Base-by-base conservation (phyloP, 2,888 invertebrate species). In the Calliopum simillimum region DNA sequence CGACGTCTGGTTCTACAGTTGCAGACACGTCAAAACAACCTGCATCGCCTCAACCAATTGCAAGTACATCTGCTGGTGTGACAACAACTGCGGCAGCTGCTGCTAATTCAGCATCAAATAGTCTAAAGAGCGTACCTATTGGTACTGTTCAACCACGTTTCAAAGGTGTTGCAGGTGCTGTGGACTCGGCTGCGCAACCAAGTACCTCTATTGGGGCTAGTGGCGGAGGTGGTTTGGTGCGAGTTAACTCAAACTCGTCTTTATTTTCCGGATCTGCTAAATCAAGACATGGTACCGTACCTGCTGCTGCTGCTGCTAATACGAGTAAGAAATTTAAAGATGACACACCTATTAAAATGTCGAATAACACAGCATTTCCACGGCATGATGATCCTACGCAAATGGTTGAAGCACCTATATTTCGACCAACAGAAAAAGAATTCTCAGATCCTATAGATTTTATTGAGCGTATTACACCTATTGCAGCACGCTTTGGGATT, bases 361-460 rank as follows among this genome's bases (percentile, higher is more conserved):
- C 82, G 53, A 86, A 86, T 71, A 86, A 86, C 61, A 86, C 86
- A 44, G 86, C 86, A 25, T 88, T 89, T 76, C 88, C 88, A 2
- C 84, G 86, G 19, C 83, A 84, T 63, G 85, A 86, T 69, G 86
- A 86, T 76, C 85, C 87, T 43, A 88, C 90, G 0, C 88, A 89
- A 76, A 86, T 93, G 75, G 89, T 91, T 0, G 92, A 94, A 73
- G 95, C 94, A 0, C 95, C 94, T 0, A 90, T 91, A 0, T 97
- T 93, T 83, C 88, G 91, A 80, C 96, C 96, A 0, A 91, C 92
- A 0, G 92, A 92, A 72, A 92, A 92, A 77, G 95, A 97, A 80
- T 96, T 97, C 81, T 88, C 91, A 82, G 96, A 97, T 87, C 97
- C 97, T 0, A 86, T 97, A 5, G 90, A 91, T 72, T 97, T 94